A percentile compares a stretch with the other conserved stretches of the same genome.
Evolutionary conservation across 2,888 invertebrate species (phyloP).

Genomic region (Empis livida): DNA sequence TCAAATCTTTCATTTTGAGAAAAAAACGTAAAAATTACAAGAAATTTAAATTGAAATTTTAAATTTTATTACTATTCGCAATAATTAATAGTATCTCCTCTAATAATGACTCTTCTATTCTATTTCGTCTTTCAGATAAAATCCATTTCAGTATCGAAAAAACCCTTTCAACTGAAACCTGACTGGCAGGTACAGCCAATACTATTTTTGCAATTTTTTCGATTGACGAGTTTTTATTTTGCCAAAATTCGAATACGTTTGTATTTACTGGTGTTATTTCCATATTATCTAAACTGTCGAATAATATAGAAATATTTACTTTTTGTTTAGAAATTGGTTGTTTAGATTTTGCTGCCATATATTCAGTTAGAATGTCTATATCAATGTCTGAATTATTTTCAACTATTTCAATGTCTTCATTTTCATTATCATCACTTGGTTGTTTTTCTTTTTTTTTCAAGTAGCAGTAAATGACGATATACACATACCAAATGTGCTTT

Average conservation of each 20-base stretch:
- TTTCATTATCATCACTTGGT: background rate
- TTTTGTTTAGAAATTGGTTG: background rate
- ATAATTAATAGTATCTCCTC: background rate
- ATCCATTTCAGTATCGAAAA: background rate
- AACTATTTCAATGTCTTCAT: too few relatives aligned
- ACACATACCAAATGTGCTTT: background rate
- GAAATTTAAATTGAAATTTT: background rate
- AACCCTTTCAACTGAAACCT: background rate
- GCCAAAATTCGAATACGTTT: slow-evolving; percentile 1
- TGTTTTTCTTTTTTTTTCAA: background rate
- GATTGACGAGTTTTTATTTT: background rate
- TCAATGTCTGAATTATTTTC: too few relatives aligned
- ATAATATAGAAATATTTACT: background rate
- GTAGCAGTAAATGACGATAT: background rate
- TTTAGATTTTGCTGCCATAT: background rate
- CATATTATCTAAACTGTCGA: background rate
- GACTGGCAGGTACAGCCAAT: too few relatives aligned
- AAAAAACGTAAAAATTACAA: background rate
- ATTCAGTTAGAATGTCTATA: background rate
- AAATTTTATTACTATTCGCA: background rate
- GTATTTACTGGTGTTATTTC: background rate
- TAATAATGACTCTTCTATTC: background rate
- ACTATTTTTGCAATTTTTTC: background rate
- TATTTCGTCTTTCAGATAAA: background rate
- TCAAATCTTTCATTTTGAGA: background rate